Conservation (phyloP, 1,140 invertebrate species). For the Rhynchophorus ferrugineus region DNA sequence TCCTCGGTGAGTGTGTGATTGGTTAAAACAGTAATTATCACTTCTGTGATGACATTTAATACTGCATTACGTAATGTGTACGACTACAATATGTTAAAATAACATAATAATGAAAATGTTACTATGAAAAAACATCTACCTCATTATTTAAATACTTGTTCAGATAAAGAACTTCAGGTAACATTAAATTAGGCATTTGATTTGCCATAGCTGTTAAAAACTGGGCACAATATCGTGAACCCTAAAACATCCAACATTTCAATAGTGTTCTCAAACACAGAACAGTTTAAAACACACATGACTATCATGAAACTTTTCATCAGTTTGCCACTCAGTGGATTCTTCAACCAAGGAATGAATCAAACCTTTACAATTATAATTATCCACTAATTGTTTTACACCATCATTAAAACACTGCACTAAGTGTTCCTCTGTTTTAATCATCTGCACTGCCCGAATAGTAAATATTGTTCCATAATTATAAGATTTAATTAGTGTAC, state of each 20-base stretch:
- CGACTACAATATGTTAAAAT: constrained; percentile 43
- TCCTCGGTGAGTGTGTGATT: constrained; percentile 51
- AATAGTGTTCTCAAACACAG: not conserved
- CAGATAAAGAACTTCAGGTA: constrained; percentile 43
- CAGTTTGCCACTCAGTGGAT: constrained; percentile 53
- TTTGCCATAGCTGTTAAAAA: constrained; percentile 59
- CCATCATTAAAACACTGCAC: constrained; percentile 51
- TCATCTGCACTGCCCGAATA: constrained; percentile 51
- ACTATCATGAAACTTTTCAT: constrained; percentile 41
- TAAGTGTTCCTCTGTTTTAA: constrained; percentile 61
- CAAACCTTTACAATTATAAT: constrained; percentile 50
- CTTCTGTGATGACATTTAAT: constrained; percentile 56
- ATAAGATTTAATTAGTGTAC: constrained; percentile 55
- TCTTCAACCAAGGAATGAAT: constrained; percentile 59
- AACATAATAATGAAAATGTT: not conserved
- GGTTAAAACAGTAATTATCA: constrained; percentile 52
- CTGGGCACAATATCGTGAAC: constrained; percentile 49
- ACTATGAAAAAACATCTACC: constrained; percentile 17
- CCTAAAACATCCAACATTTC: constrained; percentile 31
- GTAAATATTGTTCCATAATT: constrained; percentile 54
- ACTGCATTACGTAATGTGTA: constrained; percentile 62
- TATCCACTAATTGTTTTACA: constrained; percentile 50
- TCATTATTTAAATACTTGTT: constrained; percentile 32
- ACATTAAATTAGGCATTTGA: constrained; percentile 49
- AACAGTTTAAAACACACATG: constrained; percentile 23